Evolutionary conservation across 37 sponge, comb jelly and placozoan genomes (phyloP), one percentile per base, ranked within the genome.

Genomic region (Tethya wilhelma): DNA sequence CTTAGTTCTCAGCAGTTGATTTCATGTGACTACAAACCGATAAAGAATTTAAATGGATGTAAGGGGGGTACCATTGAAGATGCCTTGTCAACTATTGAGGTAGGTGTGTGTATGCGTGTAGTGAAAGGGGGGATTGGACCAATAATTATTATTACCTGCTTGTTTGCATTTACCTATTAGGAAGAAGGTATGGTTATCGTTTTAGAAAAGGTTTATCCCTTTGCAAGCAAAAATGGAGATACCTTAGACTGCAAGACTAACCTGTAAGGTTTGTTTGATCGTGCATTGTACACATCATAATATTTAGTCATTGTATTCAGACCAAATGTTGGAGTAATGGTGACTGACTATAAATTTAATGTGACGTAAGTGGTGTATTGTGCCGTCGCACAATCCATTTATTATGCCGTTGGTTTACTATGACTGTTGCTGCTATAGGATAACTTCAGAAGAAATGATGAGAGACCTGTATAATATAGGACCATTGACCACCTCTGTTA

Each of bases 1-100:
- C 67, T 93, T 64, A 93, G 94, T 72, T 26, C 88, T 19, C 95
- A 94, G 82, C 89, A 94, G 78, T 59, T 94, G 25, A 64, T 94
- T 11, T 94, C 95, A 22, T 94, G 95, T 83, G 90, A 86, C 44
- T 38, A 41, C 14, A 19, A 71, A 7, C 71, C 76, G 6, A 0
- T 12, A 1, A 11, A 36, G 11, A 67, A 32, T 11, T 42, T 78
- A 29, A 68, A 88, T 46, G 95, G 95, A 58, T 90, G 95, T 44
- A 38, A 25, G 22, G 92, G 92, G 20, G 95, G 92, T 28, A 71
- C 26, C 0, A 59, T 85, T 0, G 20, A 43, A n/a, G 2, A 5
- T 9, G 93, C 93, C 53, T 78, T 91, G 56, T n/a, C 36, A 25
- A 69, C 69, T 42, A 25, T 82, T 41, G 29, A 64, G 23, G 19